Base-by-base conservation (phyloP, 1,140 invertebrate species). In the Bombyx mandarina region DNA sequence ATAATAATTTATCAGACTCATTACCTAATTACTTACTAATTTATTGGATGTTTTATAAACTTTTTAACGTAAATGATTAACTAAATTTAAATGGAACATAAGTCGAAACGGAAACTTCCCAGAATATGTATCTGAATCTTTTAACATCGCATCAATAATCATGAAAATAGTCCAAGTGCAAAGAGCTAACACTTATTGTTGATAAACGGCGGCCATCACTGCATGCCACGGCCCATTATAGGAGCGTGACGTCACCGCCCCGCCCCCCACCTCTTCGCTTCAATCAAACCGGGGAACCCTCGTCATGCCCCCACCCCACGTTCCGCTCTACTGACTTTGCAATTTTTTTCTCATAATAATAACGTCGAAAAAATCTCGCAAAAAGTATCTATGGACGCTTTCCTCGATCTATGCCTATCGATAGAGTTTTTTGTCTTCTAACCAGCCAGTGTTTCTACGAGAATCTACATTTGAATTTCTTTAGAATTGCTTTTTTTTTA, bases 281-380 rank as follows among this genome's bases (percentile, higher is more conserved):
- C 82, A 86, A 86, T 86, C 82, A 84, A 82, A 79, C 74, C 63
- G 81, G 81, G 69, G 81, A 84, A 84, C 83, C 83, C 83, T 84
- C 83, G 83, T 84, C 79, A 84, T 73, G 69, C 76, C 76, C 79
- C 83, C 81, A 82, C 83, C 83, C 81, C 67, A 73, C 77, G 80
- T 78, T 81, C 70, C 77, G 83, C 77, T 83, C 77, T 79, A 84
- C 80, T 82, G 83, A 86, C 79, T 86, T 75, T 73, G 80, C 82
- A 86, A 84, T 84, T 86, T 69, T 52, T 86, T 82, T 86, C 79
- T 84, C 83, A 85, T 86, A 86, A 86, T 86, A 86, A 86, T 86
- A 85, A 81, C 80, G 82, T 85, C 72, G 82, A 85, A 86, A 86
- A 85, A 86, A 85, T 83, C 82, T 75, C 75, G 65, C 80, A 86